phyloP scores from a whole-genome alignment of 92 coral and sea anemone genomes.

The Umimayanthus chanpuru region DNA sequence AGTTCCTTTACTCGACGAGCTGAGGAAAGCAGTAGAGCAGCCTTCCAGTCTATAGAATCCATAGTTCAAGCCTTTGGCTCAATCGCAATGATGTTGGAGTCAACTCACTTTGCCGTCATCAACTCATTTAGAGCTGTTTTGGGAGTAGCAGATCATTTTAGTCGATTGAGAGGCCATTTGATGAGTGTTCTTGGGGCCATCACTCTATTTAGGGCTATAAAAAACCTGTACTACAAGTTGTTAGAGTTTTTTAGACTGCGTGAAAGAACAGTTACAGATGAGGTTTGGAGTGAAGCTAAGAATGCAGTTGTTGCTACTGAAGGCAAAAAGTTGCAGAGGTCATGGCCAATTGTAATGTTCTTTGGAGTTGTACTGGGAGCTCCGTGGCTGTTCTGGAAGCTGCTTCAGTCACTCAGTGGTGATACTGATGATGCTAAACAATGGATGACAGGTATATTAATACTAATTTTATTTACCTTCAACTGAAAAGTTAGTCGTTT shows the following conservation, averaged over 20 bases:
- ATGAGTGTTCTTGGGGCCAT: slow-evolving; percentile 82
- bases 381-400: slow-evolving; percentile 92
- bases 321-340: slow-evolving; percentile 63
- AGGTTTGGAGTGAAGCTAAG: slow-evolving; percentile 80
- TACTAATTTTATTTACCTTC: background rate
- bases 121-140: slow-evolving; percentile 93
- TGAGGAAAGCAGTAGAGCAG: slow-evolving; percentile 89
- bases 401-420: slow-evolving; percentile 71
- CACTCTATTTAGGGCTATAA: slow-evolving; percentile 74
- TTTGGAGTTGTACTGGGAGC: slow-evolving; percentile 96
- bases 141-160: slow-evolving; percentile 96
- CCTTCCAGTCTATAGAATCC: slow-evolving; percentile 94
- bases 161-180: slow-evolving; percentile 82
- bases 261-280: slow-evolving; percentile 70
- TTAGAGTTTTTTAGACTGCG: slow-evolving; percentile 68
- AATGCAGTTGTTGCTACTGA: slow-evolving; percentile 54
- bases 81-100: slow-evolving; percentile 97
- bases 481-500: slow-evolving; percentile 13
- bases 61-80: slow-evolving; percentile 99
- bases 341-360: slow-evolving; percentile 97
- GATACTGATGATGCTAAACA: slow-evolving; percentile 66
- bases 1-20: slow-evolving; percentile 92
- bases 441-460: slow-evolving; percentile 90
- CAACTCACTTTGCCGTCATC: slow-evolving; percentile 94
- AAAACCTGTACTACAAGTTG: slow-evolving; percentile 72